Evolutionary conservation across 2,113 vertebrate species (phyloP).

Genomic region (Typhlomys cinereus): DNA sequence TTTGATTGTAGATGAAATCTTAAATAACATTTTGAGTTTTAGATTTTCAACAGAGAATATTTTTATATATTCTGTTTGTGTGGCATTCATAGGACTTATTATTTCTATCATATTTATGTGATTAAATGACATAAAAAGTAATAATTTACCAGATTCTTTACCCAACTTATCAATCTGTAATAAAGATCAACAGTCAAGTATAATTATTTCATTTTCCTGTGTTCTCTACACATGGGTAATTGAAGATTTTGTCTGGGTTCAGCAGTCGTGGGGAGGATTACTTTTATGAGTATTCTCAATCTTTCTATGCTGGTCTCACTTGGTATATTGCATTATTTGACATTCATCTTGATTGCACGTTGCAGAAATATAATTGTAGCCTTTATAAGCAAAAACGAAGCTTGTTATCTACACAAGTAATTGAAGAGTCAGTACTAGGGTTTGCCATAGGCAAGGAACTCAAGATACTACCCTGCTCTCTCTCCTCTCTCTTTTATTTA

Average conservation of each 20-base stretch:
- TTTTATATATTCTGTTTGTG: neutral
- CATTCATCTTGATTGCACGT: neutral
- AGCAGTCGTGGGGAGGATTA: neutral
- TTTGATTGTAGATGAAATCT: constrained; percentile 14
- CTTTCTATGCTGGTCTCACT: neutral
- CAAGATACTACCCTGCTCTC: neutral
- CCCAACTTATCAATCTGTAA: neutral
- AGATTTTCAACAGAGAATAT: neutral
- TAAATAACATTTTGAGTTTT: neutral
- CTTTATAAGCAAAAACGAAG: constrained; percentile 38
- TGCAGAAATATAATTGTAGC: neutral
- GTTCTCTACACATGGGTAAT: neutral
- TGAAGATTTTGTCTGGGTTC: constrained; percentile 17
- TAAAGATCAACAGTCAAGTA: neutral
- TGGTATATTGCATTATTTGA: neutral
- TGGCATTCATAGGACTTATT: neutral
- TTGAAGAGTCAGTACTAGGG: neutral
- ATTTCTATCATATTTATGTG: neutral
- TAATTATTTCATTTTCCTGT: constrained; percentile 1
- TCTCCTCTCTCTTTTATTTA: neutral
- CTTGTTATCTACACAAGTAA: constrained; percentile 12
- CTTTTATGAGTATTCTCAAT: neutral
- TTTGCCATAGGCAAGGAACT: neutral
- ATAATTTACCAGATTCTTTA: neutral
- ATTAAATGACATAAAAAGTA: neutral